Evolutionary conservation across 2,113 vertebrate species (phyloP), one percentile per base, ranked within the genome.

Genomic region (Electrona antarctica): DNA sequence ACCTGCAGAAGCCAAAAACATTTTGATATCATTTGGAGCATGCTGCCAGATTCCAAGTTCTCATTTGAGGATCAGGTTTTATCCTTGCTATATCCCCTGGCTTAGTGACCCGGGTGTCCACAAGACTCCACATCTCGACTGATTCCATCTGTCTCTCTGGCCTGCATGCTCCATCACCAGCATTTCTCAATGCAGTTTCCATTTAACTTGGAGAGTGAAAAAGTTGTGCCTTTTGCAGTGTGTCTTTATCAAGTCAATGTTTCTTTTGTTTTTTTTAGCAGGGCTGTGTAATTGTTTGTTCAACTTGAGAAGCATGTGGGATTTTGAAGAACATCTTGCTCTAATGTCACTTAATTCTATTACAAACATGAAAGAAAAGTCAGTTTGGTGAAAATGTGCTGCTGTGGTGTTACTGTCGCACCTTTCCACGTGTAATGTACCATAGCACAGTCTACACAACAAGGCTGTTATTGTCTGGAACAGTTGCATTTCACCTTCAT

Each of bases 61-160:
- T 4, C 2, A n/a, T n/a, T 33, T 33, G 29, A 33, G 29, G 29
- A 4, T 33, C 29, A 33, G 4, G 29, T 2, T 33, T 33, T 2
- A 33, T 33, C 29, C 29, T 33, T 7, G n/a, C n/a, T 65, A 75
- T 82, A 93, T 84, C 62, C 60, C 64, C 60, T 59, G 73, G 79
- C 71, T 90, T 90, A 91, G 90, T 89, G 84, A n/a, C n/a, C n/a
- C n/a, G n/a, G n/a, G n/a, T n/a, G n/a, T n/a, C n/a, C n/a, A n/a
- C n/a, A n/a, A n/a, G 77, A 76, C 73, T 85, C 82, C 86, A 74
- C 72, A 71, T 77, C 87, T 79, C 70, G 76, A 87, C 74, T 81
- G 84, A 73, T 58, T 54, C 54, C 55, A 50, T 84, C 81, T 85
- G 28, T 79, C 84, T 81, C 62, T n/a, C n/a, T n/a, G n/a, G n/a